Conservation (phyloP, 1,140 invertebrate genomes). For the Pollicipes pollicipes region DNA sequence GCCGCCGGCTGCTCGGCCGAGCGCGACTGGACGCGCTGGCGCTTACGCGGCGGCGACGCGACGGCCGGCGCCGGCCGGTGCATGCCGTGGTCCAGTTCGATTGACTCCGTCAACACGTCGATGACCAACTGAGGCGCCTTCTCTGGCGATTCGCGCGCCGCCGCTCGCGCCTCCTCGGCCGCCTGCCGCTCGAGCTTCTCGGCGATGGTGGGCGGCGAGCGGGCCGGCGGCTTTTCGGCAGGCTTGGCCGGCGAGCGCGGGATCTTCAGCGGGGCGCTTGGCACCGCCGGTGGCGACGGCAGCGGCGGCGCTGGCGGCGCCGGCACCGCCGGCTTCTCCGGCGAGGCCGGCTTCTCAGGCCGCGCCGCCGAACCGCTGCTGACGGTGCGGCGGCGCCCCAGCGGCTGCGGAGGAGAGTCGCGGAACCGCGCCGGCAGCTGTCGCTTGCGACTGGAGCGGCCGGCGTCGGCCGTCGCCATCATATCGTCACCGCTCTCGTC, state of each 20-base stretch:
- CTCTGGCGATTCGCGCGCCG: background rate
- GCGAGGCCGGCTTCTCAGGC: background rate
- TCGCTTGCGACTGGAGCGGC: background rate
- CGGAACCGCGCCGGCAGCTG: slow-evolving; percentile 3
- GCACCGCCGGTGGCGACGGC: too few relatives aligned
- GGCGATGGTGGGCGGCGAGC: background rate
- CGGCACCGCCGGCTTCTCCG: background rate
- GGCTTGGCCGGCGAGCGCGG: background rate
- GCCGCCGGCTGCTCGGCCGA: background rate
- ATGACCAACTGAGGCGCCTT: background rate
- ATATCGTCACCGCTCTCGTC: slow-evolving; percentile 1
- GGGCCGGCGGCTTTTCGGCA: background rate
- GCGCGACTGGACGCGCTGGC: background rate
- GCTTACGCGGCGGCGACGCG: background rate
- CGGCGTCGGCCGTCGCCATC: background rate
- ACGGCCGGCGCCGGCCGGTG: background rate
- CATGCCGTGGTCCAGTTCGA: background rate
- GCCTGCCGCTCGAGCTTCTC: background rate
- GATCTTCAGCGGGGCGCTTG: too few relatives aligned
- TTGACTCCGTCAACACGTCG: background rate
- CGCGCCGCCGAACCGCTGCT: background rate
- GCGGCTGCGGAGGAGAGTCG: background rate
- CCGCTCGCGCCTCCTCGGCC: background rate
- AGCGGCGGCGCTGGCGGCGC: background rate
- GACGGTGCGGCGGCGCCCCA: background rate